Evolutionary conservation across 2,888 invertebrate species (phyloP), one percentile per base, ranked within the genome.

Genomic region (Ochlodes sylvanus): DNA sequence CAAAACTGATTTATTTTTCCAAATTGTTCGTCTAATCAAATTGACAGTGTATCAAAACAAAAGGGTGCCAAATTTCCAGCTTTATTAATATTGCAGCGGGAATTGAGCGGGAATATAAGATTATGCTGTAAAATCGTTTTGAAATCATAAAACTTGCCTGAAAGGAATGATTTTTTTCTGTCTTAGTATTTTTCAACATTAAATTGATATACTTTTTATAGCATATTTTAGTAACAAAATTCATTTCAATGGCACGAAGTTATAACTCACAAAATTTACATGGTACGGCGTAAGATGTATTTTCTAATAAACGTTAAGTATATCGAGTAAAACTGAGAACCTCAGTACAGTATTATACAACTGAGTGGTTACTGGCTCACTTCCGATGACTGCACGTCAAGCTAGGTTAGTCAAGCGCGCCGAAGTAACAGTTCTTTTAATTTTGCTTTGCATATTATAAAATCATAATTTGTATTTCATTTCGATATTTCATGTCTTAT

Each of bases 351-450:
- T 32, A 57, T 56, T 65, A 65, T 52, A 58, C 52, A 65, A 65
- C 65, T 14, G 14, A 12, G 17, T 44, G 27, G 21, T 63, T n/a
- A 55, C 57, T 58, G 65, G 65, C 65, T 65, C 38, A 58, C 65
- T 58, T 65, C 65, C 65, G 65, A 65, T 58, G 58, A 52, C 58
- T 52, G 65, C 65, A 65, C 65, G 65, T 65, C 58, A 65, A 58
- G 65, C 38, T 58, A 65, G 58, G 58, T 58, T 65, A 65, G 42
- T 58, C 65, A 65, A 65, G 65, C 65, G 66, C 41, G 54, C 17
- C 21, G 41, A 60, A 60, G 42, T 66, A 66, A 66, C 66, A 27
- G 66, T 66, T 66, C 60, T 66, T 66, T 66, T 38, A 54, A 66
- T 58, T 60, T 66, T 60, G 32, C 65, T 54, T 52, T 60, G 66